phyloP scores from a whole-genome alignment of 1,140 invertebrate genomes.

The Chlorops oryzae region DNA sequence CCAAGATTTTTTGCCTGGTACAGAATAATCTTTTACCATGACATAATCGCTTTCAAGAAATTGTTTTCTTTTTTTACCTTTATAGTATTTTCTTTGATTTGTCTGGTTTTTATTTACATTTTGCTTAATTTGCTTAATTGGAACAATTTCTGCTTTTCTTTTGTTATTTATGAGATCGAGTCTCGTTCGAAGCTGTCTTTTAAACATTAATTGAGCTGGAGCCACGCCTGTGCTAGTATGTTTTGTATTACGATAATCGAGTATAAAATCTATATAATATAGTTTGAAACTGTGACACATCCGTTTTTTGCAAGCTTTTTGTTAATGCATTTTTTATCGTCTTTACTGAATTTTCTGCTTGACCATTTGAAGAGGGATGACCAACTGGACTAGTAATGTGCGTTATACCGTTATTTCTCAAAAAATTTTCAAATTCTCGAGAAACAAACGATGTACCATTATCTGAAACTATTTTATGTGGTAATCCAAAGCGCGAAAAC shows the following conservation, averaged over 20 bases:
- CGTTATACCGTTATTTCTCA: constrained; percentile 21
- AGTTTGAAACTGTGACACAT: neutral
- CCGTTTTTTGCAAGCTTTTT: neutral
- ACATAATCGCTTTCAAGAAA: no score
- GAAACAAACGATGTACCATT: constrained; percentile 19
- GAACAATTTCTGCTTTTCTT: neutral
- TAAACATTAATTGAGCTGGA: neutral
- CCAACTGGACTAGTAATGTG: constrained; percentile 30
- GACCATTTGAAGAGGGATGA: constrained; percentile 37
- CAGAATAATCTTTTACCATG: no score
- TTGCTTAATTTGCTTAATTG: neutral
- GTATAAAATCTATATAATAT: neutral
- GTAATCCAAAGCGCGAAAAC: constrained; percentile 14
- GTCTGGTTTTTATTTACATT: no score
- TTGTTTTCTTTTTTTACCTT: no score
- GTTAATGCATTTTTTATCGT: no score
- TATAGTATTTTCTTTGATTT: no score
- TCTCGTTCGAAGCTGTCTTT: neutral
- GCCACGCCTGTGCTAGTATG: neutral
- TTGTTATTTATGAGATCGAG: neutral
- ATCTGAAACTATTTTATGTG: constrained; percentile 16
- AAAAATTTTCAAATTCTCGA: neutral
- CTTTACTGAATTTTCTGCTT: constrained; percentile 35
- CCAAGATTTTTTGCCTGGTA: no score
- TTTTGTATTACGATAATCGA: neutral